Conservation (phyloP, 1,140 invertebrate species). For the Euura lappo region DNA sequence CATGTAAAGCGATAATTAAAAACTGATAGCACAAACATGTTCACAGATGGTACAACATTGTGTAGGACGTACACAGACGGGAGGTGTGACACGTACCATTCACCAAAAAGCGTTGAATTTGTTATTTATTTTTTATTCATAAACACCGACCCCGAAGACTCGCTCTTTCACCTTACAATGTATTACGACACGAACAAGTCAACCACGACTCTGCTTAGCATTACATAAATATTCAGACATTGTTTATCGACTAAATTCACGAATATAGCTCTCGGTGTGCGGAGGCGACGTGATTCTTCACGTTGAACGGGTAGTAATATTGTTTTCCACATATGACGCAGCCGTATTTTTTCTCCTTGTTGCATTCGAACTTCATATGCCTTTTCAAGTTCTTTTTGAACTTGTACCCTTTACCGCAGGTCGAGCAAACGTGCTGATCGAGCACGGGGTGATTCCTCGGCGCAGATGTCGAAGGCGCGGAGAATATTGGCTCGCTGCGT, state of each 20-base stretch:
- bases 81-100: constrained; percentile 12
- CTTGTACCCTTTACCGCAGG: constrained; percentile 38
- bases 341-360: constrained; percentile 44
- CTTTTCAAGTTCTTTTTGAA: constrained; percentile 32
- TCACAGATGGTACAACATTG: not conserved
- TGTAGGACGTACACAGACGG: constrained; percentile 13
- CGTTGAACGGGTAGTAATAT: constrained; percentile 42
- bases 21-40: too few species aligned
- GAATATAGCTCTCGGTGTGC: not conserved
- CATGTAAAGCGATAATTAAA: not conserved
- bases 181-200: too few species aligned
- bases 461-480: not conserved
- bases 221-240: too few species aligned
- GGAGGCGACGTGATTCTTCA: constrained; percentile 26
- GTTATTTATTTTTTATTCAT: too few species aligned
- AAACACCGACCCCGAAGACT: too few species aligned
- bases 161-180: too few species aligned
- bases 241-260: too few species aligned
- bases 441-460: not conserved
- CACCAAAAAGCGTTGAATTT: constrained; percentile 1
- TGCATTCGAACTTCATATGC: constrained; percentile 45
- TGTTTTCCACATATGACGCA: constrained; percentile 47
- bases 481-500: too few species aligned
- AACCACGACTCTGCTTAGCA: too few species aligned
- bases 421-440: constrained; percentile 22